Conservation (phyloP, 2,797 vertebrate genomes). For the Halcyon badia region DNA sequence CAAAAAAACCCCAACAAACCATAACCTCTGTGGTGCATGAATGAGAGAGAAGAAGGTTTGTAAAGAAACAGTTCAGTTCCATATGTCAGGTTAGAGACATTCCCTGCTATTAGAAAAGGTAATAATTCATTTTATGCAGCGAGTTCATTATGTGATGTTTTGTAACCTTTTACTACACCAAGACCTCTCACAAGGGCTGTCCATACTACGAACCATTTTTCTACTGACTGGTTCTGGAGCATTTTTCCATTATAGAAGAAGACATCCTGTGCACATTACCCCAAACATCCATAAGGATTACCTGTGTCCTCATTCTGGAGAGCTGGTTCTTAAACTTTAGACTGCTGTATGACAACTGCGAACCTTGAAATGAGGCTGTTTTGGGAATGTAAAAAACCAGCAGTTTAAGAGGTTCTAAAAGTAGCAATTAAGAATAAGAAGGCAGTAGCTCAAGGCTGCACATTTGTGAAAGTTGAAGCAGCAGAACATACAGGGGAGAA, state of each 20-base stretch:
- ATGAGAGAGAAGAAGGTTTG: background rate
- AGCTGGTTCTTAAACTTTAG: background rate
- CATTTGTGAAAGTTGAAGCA: background rate
- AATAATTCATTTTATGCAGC: background rate
- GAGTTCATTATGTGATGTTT: background rate
- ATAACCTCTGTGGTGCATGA: accelerated
- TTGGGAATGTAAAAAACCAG: background rate
- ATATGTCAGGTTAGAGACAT: background rate
- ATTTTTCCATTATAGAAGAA: background rate
- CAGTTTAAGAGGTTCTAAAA: background rate
- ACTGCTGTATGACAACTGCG: background rate
- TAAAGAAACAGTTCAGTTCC: background rate
- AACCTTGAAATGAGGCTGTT: background rate
- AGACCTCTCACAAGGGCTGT: background rate
- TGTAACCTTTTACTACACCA: background rate
- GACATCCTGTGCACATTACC: background rate
- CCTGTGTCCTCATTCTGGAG: background rate
- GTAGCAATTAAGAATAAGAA: background rate
- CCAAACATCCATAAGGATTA: background rate
- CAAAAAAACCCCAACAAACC: too few relatives aligned
- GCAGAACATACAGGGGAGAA: background rate
- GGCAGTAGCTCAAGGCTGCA: background rate
- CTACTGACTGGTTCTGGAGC: background rate
- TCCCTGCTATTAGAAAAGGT: background rate
- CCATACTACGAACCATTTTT: background rate